Evolutionary conservation across 1,140 invertebrate species (phyloP), one percentile per base, ranked within the genome.

Genomic region (Lasioglossum albipes): DNA sequence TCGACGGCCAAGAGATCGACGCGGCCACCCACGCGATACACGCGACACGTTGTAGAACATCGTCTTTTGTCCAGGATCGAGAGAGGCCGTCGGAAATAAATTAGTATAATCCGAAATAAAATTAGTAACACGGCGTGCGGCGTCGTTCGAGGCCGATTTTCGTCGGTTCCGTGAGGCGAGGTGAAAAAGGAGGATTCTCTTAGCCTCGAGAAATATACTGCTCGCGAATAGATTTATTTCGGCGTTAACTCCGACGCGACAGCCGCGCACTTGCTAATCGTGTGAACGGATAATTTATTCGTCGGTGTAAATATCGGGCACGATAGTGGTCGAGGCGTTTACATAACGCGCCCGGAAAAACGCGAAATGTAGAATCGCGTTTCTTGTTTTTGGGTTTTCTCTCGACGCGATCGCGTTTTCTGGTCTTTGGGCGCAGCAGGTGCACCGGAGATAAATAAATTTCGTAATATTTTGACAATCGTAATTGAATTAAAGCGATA

Each of bases 1-100:
- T 54, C 65, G 10, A 57, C 57, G 20, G 54, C 57, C 71, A 79
- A 72, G 59, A 59, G 71, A 72, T 83, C 59, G 70, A 59, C 70
- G 52, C 69, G 82, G 66, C 62, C 22, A 42, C 59, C 36, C 31
- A 61, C 65, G 31, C 6, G 31, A 61, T 49, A 52, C 54, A 69
- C 74, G 68, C 82, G 65, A 84, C 59, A 64, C 45, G 20, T 57
- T 79, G 10, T 49, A 13, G 7, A 69, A 36, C 20, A 62, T 45
- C 13, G 31, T n/a, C 7, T 20, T n/a, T 59, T 59, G 7, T 20
- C 7, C 57, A 7, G 20, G n/a, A 59, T n/a, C 4, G 20, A 9
- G 7, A n/a, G n/a, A 57, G 54, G 54, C 54, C 54, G 13, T 16
- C 52, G 52, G 52, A 16, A 16, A 54, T 18, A 18, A 54, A 54